Conservation (phyloP, 2,888 invertebrate species). For the Aporophyla lueneburgensis region DNA sequence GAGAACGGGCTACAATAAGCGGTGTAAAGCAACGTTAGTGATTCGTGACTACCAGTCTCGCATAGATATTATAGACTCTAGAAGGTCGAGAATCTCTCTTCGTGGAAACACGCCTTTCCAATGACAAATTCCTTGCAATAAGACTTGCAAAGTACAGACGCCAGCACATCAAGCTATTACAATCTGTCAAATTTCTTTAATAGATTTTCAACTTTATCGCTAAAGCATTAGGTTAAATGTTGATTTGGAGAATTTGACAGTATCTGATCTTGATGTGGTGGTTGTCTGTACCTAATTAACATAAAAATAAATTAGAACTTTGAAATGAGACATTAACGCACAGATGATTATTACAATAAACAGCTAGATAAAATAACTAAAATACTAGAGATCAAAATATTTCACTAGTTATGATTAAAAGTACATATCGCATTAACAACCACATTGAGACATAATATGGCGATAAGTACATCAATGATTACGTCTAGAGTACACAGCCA, state of each 20-base stretch:
- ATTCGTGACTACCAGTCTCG: neutral
- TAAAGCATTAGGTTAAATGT: no score
- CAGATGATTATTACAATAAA: conserved; percentile 24
- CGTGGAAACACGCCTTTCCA: neutral
- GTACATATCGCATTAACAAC: conserved; percentile 49
- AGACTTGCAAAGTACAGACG: no score
- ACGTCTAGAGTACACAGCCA: conserved; percentile 58
- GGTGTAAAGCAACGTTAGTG: neutral
- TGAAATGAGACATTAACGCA: conserved; percentile 42
- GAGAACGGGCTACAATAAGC: neutral
- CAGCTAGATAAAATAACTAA: conserved; percentile 35
- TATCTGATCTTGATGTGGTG: no score
- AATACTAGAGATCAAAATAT: conserved; percentile 63
- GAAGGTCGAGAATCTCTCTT: neutral
- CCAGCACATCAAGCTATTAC: no score
- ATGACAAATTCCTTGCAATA: neutral
- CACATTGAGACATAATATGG: conserved; percentile 49
- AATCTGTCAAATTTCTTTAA: no score
- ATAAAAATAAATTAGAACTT: neutral
- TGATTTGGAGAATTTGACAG: no score
- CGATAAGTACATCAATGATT: conserved; percentile 38
- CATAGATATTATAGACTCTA: neutral
- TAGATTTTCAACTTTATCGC: no score
- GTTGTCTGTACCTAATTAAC: no score
- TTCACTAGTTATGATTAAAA: conserved; percentile 55